phyloP scores from a whole-genome alignment of 2,113 vertebrate species.

The Podarcis cretensis region DNA sequence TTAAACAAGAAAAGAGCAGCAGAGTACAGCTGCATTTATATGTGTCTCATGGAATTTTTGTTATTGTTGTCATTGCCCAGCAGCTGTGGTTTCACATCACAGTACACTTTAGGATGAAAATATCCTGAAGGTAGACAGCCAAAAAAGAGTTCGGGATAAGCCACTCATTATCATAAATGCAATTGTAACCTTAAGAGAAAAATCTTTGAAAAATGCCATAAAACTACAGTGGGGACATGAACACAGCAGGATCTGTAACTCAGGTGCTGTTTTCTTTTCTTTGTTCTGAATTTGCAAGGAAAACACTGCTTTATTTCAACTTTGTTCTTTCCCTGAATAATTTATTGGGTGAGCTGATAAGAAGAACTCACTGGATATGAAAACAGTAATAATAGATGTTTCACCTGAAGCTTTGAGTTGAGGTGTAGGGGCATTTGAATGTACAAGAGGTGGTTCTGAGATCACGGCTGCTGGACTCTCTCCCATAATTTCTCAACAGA shows the following conservation, averaged over 20 bases:
- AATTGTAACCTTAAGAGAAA: not conserved
- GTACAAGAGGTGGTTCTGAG: not conserved
- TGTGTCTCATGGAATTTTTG: not conserved
- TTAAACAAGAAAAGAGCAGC: not conserved
- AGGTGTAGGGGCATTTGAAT: not conserved
- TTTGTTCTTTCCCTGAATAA: not conserved
- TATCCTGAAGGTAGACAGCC: not conserved
- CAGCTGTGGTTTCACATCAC: accelerated
- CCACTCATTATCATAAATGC: not conserved
- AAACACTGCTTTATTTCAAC: not conserved
- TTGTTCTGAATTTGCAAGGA: slow-evolving; percentile 2
- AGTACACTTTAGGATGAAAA: not conserved
- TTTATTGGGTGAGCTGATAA: not conserved
- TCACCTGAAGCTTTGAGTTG: accelerated
- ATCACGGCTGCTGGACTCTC: not conserved
- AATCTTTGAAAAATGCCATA: not conserved
- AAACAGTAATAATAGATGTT: not conserved
- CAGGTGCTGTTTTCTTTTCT: slow-evolving; percentile 21
- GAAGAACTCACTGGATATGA: not conserved
- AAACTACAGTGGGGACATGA: not conserved
- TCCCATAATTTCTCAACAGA: not conserved
- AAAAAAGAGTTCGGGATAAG: not conserved
- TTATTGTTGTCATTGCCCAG: not conserved
- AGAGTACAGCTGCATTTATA: not conserved
- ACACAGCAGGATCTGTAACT: not conserved